Evolutionary conservation across 2,797 vertebrate genomes (phyloP), one percentile per base, ranked within the genome.

Genomic region (Lerista edwardsae): DNA sequence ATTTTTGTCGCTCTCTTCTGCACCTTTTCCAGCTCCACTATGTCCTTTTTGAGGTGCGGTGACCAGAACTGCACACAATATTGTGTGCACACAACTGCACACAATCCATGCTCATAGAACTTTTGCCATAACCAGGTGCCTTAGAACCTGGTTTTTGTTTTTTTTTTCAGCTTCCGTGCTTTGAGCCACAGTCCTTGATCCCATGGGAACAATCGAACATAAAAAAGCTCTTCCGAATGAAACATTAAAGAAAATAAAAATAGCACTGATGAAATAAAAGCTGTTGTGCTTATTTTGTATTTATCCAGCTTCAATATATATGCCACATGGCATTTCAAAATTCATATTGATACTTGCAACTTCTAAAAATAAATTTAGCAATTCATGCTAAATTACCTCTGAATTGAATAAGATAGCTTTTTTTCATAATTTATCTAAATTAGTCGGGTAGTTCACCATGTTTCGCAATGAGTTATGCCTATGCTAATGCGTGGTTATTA

Each of bases 381-480:
- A 94, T 79, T 91, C 76, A 88, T 0, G 0, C 85, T 93, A 91
- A 91, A 92, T 80, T 91, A 74, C 15, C 3, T 72, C 31, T 8
- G 55, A 92, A 92, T 2, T 90, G 84, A 89, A 87, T 92, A 92
- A 86, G 82, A 90, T 74, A 74, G 71, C 36, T 92, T 93, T 71
- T 47, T 91, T 92, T 84, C 86, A 92, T 79, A 84, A 84, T 85
- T 57, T 76, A 78, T 80, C 73, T 78, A 89, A 92, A 90, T 82
- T 61, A 91, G 41, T 73, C 84, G 91, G 80, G 89, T 87, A 91
- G 81, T 83, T 94, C 82, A 92, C 90, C 85, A 75, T 89, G 88
- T 91, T 93, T 92, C 91, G 87, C 87, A 89, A 84, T 27, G 14
- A 94, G 89, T 93, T 95, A 90, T 79, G 86, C 74, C 83, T 87